Base-by-base conservation (phyloP, 1,140 invertebrate genomes). In the Zaprionus vittiger region DNA sequence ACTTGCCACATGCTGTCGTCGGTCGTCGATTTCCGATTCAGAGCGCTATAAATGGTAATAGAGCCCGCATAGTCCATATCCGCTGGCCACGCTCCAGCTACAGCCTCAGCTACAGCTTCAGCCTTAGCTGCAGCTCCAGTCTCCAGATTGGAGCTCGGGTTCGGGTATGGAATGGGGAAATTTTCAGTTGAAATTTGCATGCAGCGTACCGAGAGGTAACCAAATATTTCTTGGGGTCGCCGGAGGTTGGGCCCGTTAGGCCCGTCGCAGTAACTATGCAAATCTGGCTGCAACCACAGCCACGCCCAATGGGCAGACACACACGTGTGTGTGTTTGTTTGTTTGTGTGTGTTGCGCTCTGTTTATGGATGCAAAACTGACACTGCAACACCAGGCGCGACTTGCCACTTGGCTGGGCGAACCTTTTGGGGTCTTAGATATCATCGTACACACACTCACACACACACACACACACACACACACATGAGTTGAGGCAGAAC, bases 341-440 rank as follows among this genome's bases (percentile, higher is more conserved):
- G n/a, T 38, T 6, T 67, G 37, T 66, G 22, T 41, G 38, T 41
- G 77, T 74, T 62, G 57, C 74, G 74, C 84, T 83, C 84, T 83
- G 84, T 83, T 87, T 83, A 80, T 71, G 69, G 63, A 80, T 72
- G 61, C 80, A 87, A 81, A 81, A 73, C 82, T 83, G 83, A 87
- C 83, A 86, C 80, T 73, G 80, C 80, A 80, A 74, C 74, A 72
- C 80, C 65, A 73, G 66, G 62, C 64, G 63, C 54, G 15, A 59
- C 59, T 69, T 73, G 55, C 24, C 70, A 73, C 70, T 73, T 73
- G 70, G 70, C 38, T 47, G 41, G 24, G 24, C 28, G 55, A n/a
- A 24, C 31, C 70, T 57, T 70, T 62, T 54, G 59, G 59, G n/a
- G 11, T 62, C 67, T 62, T 56, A 56, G 64, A 68, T 62, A 73